Evolutionary conservation across 2,888 invertebrate species (phyloP).

Genomic region (Thereva nobilitata): DNA sequence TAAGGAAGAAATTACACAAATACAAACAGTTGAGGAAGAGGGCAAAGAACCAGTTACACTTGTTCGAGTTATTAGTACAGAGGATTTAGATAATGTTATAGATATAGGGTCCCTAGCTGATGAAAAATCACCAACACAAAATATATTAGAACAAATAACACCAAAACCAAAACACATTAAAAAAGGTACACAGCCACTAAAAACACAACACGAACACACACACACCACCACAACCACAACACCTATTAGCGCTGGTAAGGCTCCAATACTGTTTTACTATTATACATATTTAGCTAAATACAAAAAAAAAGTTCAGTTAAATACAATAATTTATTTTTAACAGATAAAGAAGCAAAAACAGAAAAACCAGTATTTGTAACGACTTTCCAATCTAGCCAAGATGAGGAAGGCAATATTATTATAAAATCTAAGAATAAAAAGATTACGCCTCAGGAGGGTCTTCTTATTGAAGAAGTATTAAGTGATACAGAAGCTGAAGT

Average conservation of each 20-base stretch:
- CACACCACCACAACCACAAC: constrained; percentile 43
- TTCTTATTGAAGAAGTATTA: constrained; percentile 56
- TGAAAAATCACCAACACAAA: constrained; percentile 45
- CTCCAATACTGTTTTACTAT: neutral
- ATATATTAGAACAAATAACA: constrained; percentile 22
- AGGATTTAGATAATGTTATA: constrained; percentile 52
- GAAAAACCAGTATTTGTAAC: constrained; percentile 57
- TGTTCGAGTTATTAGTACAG: constrained; percentile 56
- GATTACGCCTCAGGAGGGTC: constrained; percentile 54
- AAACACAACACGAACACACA: constrained; percentile 49
- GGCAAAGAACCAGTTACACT: constrained; percentile 58
- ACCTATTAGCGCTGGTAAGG: constrained; percentile 50
- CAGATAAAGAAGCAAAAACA: constrained; percentile 48
- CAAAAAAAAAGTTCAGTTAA: constrained; percentile 1
- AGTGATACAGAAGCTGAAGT: constrained; percentile 54
- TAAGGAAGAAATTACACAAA: constrained; percentile 53
- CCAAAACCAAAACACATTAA: constrained; percentile 46
- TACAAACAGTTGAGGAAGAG: constrained; percentile 60
- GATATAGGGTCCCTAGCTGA: constrained; percentile 55
- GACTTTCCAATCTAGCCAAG: constrained; percentile 57
- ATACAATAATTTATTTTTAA: constrained; percentile 34
- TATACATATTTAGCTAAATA: constrained; percentile 14
- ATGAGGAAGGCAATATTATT: constrained; percentile 53
- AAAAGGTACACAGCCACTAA: constrained; percentile 42
- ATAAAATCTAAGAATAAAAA: constrained; percentile 55